Evolutionary conservation across 2,888 invertebrate genomes (phyloP).

Genomic region (Entomobrya multifasciata): DNA sequence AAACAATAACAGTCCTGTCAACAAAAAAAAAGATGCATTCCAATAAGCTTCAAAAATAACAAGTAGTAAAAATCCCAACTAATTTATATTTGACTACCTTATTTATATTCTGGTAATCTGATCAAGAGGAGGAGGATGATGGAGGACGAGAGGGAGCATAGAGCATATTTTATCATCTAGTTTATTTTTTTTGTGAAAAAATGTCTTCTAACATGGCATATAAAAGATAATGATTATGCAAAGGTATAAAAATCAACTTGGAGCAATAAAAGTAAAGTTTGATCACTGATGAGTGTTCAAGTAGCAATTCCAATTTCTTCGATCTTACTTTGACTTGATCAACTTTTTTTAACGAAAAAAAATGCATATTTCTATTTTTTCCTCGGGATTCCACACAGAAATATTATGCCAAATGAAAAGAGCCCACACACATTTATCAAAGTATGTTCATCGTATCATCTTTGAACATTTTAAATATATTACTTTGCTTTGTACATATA

Average conservation of each 20-base stretch:
- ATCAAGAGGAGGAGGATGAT: conserved; percentile 1
- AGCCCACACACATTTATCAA: conserved; percentile 56
- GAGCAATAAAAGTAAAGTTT: background rate
- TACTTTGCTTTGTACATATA: conserved; percentile 15
- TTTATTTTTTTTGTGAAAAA: conserved; percentile 11
- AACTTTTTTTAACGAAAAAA: background rate
- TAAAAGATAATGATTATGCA: background rate
- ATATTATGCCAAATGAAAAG: conserved; percentile 5
- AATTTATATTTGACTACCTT: conserved; percentile 1
- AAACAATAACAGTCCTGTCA: background rate
- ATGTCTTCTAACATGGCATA: background rate
- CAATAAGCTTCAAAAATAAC: background rate
- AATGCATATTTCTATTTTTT: too few relatives aligned
- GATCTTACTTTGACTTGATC: background rate
- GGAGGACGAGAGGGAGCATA: background rate
- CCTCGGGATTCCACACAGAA: conserved; percentile 1
- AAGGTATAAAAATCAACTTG: background rate
- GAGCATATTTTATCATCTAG: background rate
- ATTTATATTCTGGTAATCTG: conserved; percentile 17
- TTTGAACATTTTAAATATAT: background rate
- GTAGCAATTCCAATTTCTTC: conserved; percentile 6
- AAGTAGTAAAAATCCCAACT: conserved; percentile 14
- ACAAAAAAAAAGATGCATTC: background rate
- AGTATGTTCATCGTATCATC: background rate
- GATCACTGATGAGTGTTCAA: background rate